Conservation (phyloP, 2,797 vertebrate species). For the Alectoris magna region DNA sequence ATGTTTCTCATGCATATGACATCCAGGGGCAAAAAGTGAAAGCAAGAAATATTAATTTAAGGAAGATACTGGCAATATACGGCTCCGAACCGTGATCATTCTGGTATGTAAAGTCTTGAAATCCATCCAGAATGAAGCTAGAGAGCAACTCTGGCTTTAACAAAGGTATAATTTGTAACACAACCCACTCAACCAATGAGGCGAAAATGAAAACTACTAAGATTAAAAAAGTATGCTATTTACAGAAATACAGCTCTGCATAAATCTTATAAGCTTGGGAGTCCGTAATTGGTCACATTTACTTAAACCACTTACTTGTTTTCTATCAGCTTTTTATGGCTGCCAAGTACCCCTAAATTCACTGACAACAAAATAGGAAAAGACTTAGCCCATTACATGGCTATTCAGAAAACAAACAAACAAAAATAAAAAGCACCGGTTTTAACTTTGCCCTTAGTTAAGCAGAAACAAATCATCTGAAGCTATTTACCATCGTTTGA, state of each 20-base stretch:
- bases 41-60: conserved; percentile 42
- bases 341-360: conserved; percentile 58
- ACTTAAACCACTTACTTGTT: conserved; percentile 26
- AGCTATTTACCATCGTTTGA: conserved; percentile 35
- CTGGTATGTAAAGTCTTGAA: conserved; percentile 29
- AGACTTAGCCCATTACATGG: conserved; percentile 60
- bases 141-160: conserved; percentile 20
- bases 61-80: conserved; percentile 39
- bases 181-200: neutral
- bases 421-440: neutral
- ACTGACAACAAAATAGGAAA: conserved; percentile 35
- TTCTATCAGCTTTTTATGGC: conserved; percentile 39
- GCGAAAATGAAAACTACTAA: neutral
- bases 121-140: conserved; percentile 35
- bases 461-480: conserved; percentile 54
- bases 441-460: conserved; percentile 60
- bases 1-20: conserved; percentile 53
- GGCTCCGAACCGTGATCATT: neutral
- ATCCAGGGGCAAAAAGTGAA: conserved; percentile 51
- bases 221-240: neutral
- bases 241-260: conserved; percentile 30
- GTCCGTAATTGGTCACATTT: conserved; percentile 54
- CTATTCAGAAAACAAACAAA: conserved; percentile 18
- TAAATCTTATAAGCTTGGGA: neutral
- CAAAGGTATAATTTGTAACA: neutral